phyloP scores from a whole-genome alignment of 1,140 invertebrate genomes.

The Bacillus rossius region DNA sequence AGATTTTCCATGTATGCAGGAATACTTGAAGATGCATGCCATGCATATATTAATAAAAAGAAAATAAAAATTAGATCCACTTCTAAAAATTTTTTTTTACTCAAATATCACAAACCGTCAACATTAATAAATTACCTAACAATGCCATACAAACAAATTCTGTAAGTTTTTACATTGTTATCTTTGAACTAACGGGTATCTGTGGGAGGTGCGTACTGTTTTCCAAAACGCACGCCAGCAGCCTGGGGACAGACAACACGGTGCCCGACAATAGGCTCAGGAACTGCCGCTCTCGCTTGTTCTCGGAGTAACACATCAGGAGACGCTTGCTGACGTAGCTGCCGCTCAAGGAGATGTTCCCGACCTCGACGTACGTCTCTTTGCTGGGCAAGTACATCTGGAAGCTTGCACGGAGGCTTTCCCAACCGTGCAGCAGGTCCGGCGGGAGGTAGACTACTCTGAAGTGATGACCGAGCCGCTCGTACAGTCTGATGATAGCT shows the following conservation, averaged over 20 bases:
- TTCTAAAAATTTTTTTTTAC: too few relatives aligned
- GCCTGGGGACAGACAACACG: conserved; percentile 54
- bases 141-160: background rate
- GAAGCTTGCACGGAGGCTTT: conserved; percentile 54
- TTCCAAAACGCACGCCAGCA: conserved; percentile 59
- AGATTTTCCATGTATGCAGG: too few relatives aligned
- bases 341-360: conserved; percentile 53
- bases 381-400: conserved; percentile 58
- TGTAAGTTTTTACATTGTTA: too few relatives aligned
- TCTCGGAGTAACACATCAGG: conserved; percentile 48
- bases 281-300: conserved; percentile 46
- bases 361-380: conserved; percentile 56
- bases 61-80: too few relatives aligned
- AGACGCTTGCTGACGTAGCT: conserved; percentile 63
- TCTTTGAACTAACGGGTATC: too few relatives aligned
- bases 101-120: too few relatives aligned
- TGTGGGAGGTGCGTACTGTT: background rate
- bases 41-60: too few relatives aligned
- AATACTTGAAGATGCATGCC: too few relatives aligned
- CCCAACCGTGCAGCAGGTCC: conserved; percentile 47
- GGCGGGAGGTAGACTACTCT: conserved; percentile 50
- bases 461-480: conserved; percentile 54
- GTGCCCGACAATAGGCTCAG: conserved; percentile 55
- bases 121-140: too few relatives aligned
- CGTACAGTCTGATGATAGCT: conserved; percentile 47